phyloP scores from a whole-genome alignment of 1,140 invertebrate species.

The Nymphalis io region DNA sequence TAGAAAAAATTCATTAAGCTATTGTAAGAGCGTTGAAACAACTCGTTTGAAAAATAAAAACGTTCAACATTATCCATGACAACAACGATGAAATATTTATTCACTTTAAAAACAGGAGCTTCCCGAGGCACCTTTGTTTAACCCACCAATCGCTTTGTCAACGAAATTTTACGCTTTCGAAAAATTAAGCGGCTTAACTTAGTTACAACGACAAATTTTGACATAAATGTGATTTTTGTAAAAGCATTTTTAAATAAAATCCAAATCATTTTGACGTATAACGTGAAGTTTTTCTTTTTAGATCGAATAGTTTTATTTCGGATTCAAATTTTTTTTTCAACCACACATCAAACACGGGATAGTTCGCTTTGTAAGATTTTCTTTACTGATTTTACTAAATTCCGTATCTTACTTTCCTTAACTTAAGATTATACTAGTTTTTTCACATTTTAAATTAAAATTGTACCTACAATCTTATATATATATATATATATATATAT shows the following conservation, averaged over 20 bases:
- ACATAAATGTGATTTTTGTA: background rate
- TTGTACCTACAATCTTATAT: too few species aligned
- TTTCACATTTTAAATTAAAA: too few species aligned
- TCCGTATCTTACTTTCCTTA: too few species aligned
- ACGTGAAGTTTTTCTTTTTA: too few species aligned
- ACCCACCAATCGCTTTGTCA: slow-evolving; percentile 8
- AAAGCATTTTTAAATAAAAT: background rate
- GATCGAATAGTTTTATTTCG: too few species aligned
- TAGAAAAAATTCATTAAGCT: background rate
- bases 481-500: too few species aligned
- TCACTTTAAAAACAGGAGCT: background rate
- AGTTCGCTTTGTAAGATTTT: too few species aligned
- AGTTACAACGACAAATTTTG: background rate
- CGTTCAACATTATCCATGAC: background rate
- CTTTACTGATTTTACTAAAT: too few species aligned
- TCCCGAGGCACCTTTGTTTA: background rate
- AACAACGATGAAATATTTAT: slow-evolving; percentile 7
- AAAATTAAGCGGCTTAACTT: background rate
- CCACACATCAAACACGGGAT: too few species aligned
- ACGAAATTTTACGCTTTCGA: slow-evolving; percentile 3
- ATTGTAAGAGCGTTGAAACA: background rate
- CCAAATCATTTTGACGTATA: too few species aligned
- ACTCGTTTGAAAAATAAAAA: background rate
- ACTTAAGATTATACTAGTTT: too few species aligned
- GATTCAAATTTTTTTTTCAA: too few species aligned